Conservation (phyloP, 2,888 invertebrate species). For the Drosophila kanekoi region DNA sequence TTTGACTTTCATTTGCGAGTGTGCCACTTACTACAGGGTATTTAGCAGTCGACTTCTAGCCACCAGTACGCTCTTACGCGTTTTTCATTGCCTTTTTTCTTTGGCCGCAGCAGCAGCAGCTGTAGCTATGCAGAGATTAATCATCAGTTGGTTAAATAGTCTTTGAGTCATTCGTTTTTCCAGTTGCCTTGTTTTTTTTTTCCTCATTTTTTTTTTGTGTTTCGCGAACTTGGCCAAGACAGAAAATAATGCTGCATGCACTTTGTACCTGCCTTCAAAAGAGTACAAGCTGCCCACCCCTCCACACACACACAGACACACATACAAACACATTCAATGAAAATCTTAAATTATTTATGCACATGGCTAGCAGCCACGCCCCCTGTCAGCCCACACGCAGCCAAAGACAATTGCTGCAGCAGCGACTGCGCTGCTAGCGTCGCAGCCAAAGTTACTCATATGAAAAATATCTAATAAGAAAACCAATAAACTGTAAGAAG, state of each 20-base stretch:
- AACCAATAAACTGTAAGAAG: constrained; percentile 64
- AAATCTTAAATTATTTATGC: constrained; percentile 54
- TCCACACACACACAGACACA: background rate
- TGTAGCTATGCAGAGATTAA: constrained; percentile 58
- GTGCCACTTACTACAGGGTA: constrained; percentile 22
- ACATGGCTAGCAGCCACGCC: constrained; percentile 55
- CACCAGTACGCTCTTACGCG: background rate
- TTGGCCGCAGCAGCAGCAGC: constrained; percentile 27
- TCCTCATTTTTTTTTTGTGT: background rate
- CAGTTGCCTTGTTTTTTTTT: constrained; percentile 22
- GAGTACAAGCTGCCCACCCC: background rate
- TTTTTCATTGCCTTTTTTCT: constrained; percentile 6
- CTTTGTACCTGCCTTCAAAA: constrained; percentile 37
- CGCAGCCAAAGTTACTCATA: constrained; percentile 54
- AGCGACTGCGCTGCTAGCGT: constrained; percentile 30
- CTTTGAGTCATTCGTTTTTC: constrained; percentile 55
- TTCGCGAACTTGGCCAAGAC: constrained; percentile 42
- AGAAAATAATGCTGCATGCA: constrained; percentile 29
- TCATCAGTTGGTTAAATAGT: constrained; percentile 59
- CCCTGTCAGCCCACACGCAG: constrained; percentile 41
- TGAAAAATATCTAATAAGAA: constrained; percentile 71
- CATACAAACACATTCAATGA: constrained; percentile 16
- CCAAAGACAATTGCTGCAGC: constrained; percentile 40
- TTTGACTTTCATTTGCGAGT: too few relatives aligned
- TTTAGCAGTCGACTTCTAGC: constrained; percentile 3